A percentile compares a stretch with the other conserved stretches of the same genome.
These are phyloP conservation scores for Pseudomugil gertrudae DNA, from an alignment of 2,797 vertebrate species.

Conservation along the genomic window DNA sequence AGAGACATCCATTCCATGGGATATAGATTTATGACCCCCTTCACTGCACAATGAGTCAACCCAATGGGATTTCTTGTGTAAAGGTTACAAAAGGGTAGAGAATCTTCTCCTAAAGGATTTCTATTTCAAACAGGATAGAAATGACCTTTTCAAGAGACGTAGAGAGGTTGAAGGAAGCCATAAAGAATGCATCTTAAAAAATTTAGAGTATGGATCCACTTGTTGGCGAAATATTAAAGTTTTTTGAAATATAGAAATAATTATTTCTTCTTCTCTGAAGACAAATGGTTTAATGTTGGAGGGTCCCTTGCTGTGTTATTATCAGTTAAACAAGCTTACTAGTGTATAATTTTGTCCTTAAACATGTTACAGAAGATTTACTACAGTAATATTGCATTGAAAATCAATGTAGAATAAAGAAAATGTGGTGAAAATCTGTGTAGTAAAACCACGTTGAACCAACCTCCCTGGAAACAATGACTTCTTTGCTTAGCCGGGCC, in stretches of 20 bases:
- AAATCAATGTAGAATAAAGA: not conserved
- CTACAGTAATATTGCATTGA: slow-evolving; percentile 1
- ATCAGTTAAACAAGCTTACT: not conserved
- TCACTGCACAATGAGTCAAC: slow-evolving; percentile 65
- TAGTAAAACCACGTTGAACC: not conserved
- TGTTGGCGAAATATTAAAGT: slow-evolving; percentile 33
- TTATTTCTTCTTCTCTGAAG: slow-evolving; percentile 16
- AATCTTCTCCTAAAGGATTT: slow-evolving; percentile 75
- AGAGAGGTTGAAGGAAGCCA: slow-evolving; percentile 60
- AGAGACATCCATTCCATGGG: slow-evolving; percentile 64
- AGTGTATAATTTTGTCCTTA: not conserved
- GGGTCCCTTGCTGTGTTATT: not conserved
- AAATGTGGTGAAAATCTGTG: not conserved
- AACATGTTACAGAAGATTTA: not conserved
- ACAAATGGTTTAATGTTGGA: slow-evolving; percentile 12
- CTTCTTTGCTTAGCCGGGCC: slow-evolving; percentile 36
- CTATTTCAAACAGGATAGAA: slow-evolving; percentile 69
- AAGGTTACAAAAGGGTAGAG: slow-evolving; percentile 79
- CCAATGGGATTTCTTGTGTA: slow-evolving; percentile 75
- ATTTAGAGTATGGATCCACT: slow-evolving; percentile 37
- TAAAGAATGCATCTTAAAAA: slow-evolving; percentile 58
- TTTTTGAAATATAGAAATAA: slow-evolving; percentile 24
- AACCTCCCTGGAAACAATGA: slow-evolving; percentile 17
- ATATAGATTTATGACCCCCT: slow-evolving; percentile 74
- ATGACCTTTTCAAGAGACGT: slow-evolving; percentile 77